Base-by-base conservation (phyloP, 2,888 invertebrate species). In the Epistrophe grossulariae region DNA sequence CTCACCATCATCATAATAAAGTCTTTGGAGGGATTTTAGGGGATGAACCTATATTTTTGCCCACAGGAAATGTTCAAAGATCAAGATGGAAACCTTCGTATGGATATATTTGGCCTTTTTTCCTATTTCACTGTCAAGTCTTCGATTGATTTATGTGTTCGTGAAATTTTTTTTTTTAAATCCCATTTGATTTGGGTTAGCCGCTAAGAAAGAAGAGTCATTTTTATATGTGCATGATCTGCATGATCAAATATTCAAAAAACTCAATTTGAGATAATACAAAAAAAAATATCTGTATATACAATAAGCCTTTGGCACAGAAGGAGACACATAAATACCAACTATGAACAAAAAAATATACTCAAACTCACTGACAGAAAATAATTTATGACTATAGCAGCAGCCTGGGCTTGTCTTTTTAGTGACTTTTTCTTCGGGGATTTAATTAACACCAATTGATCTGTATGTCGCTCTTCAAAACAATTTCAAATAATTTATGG, bases 381-480 rank as follows among this genome's bases (percentile, higher is more conserved):
- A 88, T 89, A 88, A 89, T 89, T 89, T 89, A 89, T 89, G 84
- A 77, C 77, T 88, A 89, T 89, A 85, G 81, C 79, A 45, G 43
- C 68, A 66, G 78, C 81, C 70, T 88, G 76, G 80, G 71, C 88
- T 89, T 88, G 83, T 88, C 80, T 88, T 79, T 79, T 79, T 79
- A 74, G 84, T 88, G 88, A 82, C 84, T 84, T 77, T 80, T 88
- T 77, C 82, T 88, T 85, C 91, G 91, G 92, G 92, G 92, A 92
- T 92, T 92, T 93, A 92, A 92, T 92, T 92, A 92, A 92, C 93
- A 92, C 92, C 92, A 92, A 92, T 93, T 92, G 93, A 93, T 92
- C 92, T 92, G 92, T 91, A 91, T 92, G 91, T 92, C 91, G 84
- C 84, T 84, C 84, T 85, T 84, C 84, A 77, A 80, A 84, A 88